These are phyloP conservation scores for Odontothrips loti DNA, from an alignment of 2,888 invertebrate genomes.

Conservation along the genomic window DNA sequence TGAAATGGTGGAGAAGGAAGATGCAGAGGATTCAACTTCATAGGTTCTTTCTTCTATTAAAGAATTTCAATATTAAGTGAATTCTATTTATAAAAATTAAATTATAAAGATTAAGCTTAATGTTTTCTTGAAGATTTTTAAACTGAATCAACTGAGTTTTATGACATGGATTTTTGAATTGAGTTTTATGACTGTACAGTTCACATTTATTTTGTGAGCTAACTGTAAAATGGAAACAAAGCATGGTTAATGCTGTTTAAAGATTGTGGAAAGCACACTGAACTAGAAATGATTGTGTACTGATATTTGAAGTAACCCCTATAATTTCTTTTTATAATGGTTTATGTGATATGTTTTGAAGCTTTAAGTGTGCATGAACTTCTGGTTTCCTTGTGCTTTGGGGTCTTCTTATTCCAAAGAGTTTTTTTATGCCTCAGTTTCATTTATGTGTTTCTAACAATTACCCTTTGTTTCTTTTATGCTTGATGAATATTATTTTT, in stretches of 20 bases:
- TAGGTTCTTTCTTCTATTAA: neutral
- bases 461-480: neutral
- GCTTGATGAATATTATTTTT: neutral
- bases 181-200: neutral
- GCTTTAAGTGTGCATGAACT: neutral
- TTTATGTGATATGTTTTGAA: neutral
- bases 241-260: neutral
- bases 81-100: neutral
- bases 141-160: neutral
- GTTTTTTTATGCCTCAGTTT: neutral
- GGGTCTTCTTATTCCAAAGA: neutral
- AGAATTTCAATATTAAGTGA: neutral
- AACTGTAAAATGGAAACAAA: neutral
- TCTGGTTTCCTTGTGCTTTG: neutral
- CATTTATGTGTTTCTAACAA: neutral
- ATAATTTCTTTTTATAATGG: neutral
- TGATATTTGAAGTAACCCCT: neutral
- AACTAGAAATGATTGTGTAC: neutral
- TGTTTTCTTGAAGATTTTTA: neutral
- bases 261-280: neutral
- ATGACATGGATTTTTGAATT: neutral
- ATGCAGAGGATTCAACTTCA: slow-evolving; percentile 40
- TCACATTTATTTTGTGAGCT: neutral
- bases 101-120: neutral
- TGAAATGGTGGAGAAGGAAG: slow-evolving; percentile 70